A percentile compares a stretch with the other conserved stretches of the same genome.
phyloP scores from a whole-genome alignment of 2,797 vertebrate genomes.

The Cyprinella venusta region DNA sequence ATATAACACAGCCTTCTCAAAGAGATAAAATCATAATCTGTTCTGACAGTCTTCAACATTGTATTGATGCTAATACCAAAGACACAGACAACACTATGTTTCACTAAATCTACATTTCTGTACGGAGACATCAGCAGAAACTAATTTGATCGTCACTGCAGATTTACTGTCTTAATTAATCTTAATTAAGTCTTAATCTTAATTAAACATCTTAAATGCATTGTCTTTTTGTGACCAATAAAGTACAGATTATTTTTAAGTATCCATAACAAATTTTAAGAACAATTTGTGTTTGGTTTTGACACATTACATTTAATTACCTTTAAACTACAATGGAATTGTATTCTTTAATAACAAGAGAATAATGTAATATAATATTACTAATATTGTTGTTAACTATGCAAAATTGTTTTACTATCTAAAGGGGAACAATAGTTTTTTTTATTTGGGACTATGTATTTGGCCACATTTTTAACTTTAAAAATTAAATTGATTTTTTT shows the following conservation, averaged over 20 bases:
- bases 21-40: neutral
- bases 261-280: neutral
- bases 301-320: neutral
- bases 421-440: neutral
- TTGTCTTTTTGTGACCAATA: neutral
- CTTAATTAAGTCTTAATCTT: neutral
- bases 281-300: neutral
- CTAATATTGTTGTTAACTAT: neutral
- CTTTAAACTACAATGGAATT: neutral
- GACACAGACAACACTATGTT: neutral
- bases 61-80: neutral
- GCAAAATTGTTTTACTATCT: neutral
- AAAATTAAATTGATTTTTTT: neutral
- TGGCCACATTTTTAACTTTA: neutral
- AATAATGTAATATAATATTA: neutral
- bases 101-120: neutral
- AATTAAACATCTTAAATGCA: neutral
- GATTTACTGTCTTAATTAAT: neutral
- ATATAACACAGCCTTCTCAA: conserved; percentile 7
- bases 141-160: neutral
- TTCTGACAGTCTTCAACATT: neutral
- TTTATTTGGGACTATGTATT: neutral
- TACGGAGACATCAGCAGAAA: neutral
- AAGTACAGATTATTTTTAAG: neutral
- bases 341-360: neutral